Conservation (phyloP, 1,140 invertebrate species). For the Phortica variegata region DNA sequence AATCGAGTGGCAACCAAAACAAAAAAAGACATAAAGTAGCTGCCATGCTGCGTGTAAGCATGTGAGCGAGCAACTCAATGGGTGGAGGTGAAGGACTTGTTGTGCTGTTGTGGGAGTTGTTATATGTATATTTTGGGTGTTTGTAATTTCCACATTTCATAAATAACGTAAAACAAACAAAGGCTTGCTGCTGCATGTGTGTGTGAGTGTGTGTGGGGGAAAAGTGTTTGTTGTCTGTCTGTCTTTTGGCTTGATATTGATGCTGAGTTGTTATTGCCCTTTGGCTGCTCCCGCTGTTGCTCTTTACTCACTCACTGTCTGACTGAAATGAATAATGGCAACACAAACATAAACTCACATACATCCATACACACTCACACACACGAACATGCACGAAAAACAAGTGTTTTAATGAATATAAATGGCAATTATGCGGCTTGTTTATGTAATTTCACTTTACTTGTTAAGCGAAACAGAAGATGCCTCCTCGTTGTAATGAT, state of each 20-base stretch:
- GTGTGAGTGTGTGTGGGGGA: too few species aligned
- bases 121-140: slow-evolving; percentile 7
- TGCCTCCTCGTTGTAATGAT: too few species aligned
- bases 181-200: background rate
- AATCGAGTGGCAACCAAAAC: slow-evolving; percentile 38
- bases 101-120: background rate
- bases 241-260: slow-evolving; percentile 1
- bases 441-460: slow-evolving; percentile 24
- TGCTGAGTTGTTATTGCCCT: background rate
- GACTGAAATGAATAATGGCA: slow-evolving; percentile 48
- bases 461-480: too few species aligned
- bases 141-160: slow-evolving; percentile 53
- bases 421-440: slow-evolving; percentile 43
- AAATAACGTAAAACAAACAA: slow-evolving; percentile 22
- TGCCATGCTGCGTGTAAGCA: background rate
- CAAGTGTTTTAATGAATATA: slow-evolving; percentile 43
- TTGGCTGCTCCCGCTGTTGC: slow-evolving; percentile 20
- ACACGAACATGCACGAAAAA: slow-evolving; percentile 34
- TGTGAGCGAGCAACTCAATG: background rate
- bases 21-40: too few species aligned
- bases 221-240: slow-evolving; percentile 37
- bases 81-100: background rate
- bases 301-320: slow-evolving; percentile 12
- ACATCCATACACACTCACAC: too few species aligned
- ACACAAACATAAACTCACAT: too few species aligned